A percentile compares a stretch with the other conserved stretches of the same genome.
Evolutionary conservation across 2,797 vertebrate species (phyloP).

Genomic region (Siniperca undulata): DNA sequence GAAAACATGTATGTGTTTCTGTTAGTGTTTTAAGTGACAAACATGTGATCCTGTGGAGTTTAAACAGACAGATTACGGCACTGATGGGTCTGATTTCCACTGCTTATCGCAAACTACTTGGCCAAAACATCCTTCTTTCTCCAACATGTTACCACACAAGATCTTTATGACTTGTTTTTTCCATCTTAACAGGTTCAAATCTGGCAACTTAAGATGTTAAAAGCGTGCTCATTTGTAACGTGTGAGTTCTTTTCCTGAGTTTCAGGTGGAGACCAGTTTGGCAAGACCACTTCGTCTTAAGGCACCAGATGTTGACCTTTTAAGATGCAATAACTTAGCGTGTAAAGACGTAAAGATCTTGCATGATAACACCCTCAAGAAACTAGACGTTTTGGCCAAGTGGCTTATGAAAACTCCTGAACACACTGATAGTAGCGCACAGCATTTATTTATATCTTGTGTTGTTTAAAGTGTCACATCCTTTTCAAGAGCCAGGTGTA

Average conservation of each 20-base stretch:
- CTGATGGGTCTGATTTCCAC: conserved; percentile 16
- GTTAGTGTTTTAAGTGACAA: background rate
- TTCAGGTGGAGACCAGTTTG: background rate
- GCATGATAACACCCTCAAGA: background rate
- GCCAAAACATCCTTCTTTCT: background rate
- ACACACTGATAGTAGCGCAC: background rate
- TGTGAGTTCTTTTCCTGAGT: background rate
- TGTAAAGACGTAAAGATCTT: background rate
- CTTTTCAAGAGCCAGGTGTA: conserved; percentile 45
- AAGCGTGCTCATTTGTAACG: background rate
- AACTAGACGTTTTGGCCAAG: background rate
- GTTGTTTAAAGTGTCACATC: conserved; percentile 21
- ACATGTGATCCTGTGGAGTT: conserved; percentile 46
- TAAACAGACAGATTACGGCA: background rate
- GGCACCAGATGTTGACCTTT: background rate
- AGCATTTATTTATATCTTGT: background rate
- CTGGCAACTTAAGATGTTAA: background rate
- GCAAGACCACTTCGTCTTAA: background rate
- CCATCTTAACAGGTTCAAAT: background rate
- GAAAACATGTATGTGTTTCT: conserved; percentile 8
- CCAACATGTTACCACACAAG: background rate
- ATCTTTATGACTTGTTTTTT: background rate
- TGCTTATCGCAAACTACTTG: background rate
- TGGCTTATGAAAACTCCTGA: background rate
- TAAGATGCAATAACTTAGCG: background rate